These are phyloP conservation scores for Bombyx huttoni DNA, from an alignment of 2,888 invertebrate species.

Conservation along the genomic window DNA sequence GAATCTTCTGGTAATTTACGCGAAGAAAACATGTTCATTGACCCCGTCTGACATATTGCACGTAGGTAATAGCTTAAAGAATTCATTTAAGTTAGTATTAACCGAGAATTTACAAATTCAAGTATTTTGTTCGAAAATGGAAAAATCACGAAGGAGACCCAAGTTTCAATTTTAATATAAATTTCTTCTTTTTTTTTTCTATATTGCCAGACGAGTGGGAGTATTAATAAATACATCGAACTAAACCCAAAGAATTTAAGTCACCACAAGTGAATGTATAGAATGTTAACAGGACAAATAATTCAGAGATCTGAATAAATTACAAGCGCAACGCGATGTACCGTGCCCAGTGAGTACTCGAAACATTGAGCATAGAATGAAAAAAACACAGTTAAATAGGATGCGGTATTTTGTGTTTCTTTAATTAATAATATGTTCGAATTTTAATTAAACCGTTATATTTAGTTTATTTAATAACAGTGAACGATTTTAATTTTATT, in stretches of 20 bases:
- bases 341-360: slow-evolving; percentile 14
- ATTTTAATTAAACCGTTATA: no score
- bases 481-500: no score
- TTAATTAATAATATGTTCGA: no score
- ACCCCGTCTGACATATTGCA: background rate
- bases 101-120: no score
- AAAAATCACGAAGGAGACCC: no score
- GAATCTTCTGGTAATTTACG: background rate
- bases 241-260: background rate
- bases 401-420: background rate
- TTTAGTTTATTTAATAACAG: no score
- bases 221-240: no score
- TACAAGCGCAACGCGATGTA: slow-evolving; percentile 40
- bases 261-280: slow-evolving; percentile 7
- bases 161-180: no score
- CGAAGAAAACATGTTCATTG: background rate
- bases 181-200: no score
- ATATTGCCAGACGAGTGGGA: no score
- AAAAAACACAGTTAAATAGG: background rate
- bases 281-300: background rate
- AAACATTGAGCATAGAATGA: background rate
- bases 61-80: background rate
- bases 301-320: background rate
- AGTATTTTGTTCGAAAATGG: no score
- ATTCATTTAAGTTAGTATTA: no score